Base-by-base conservation (phyloP, 2,797 vertebrate species). In the Rhyacichthys aspro region DNA sequence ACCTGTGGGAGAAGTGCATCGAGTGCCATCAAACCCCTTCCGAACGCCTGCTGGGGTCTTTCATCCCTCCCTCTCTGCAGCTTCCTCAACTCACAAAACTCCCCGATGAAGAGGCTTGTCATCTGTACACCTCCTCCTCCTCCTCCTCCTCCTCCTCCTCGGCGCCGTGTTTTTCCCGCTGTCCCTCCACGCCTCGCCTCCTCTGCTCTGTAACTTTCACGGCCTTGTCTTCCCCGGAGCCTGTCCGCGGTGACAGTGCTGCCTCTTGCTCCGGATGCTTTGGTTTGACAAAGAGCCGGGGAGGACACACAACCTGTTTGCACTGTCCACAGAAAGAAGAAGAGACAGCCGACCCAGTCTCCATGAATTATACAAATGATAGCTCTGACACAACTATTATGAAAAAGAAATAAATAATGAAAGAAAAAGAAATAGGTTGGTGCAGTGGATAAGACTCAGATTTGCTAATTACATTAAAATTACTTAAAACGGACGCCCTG, bases 91-190 rank as follows among this genome's bases (percentile, higher is more conserved):
- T 83, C 78, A 78, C 84, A 76, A 77, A 74, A 72, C 68, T 82
- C 73, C 63, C 74, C 72, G 68, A 61, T 75, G 68, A 82, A 87
- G 74, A 66, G 53, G 66, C 68, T 74, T 81, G 79, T 87, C 89
- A 84, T 83, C 78, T 67, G 39, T 69, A 80, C 79, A 72, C 78
- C 79, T 74, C 76, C 79, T 72, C 44, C 1, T 16, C n/a, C n/a
- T n/a, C n/a, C n/a, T n/a, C n/a, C n/a, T n/a, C n/a, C n/a, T n/a
- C n/a, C n/a, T n/a, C 78, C 79, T 74, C 76, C 79, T 28, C 23
- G 4, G 23, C 74, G 70, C 77, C 71, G 59, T 83, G 79, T 81
- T 85, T 76, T 79, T 43, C n/a, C 67, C 39, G 39, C 37, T 12
- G 54, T 55, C 42, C 58, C 43, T 17, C 14, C 18, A 7, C 28